phyloP scores from a whole-genome alignment of 2,113 vertebrate species.

The Arenaria interpres region DNA sequence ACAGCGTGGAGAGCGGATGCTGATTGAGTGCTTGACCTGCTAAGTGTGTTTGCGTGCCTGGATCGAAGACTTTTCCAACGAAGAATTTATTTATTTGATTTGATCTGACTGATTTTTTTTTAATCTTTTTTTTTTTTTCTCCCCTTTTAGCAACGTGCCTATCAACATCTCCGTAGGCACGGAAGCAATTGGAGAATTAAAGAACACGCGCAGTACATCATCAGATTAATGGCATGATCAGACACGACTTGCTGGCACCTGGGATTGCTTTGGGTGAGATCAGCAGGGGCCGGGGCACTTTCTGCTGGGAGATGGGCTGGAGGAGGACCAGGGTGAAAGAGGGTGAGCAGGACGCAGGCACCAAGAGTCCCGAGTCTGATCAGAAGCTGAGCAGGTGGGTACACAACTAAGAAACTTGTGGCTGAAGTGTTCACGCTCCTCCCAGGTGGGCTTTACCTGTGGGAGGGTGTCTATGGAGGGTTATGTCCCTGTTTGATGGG shows the following conservation, averaged over 20 bases:
- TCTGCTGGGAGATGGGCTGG: not conserved
- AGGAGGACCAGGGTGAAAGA: not conserved
- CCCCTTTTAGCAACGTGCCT: not conserved
- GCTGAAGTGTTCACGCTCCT: not conserved
- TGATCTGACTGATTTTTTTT: not conserved
- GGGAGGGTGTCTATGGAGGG: rapidly evolving
- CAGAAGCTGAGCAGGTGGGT: not conserved
- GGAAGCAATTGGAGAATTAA: not conserved
- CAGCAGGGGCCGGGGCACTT: not conserved
- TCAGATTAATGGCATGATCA: not conserved
- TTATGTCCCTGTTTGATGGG: not conserved
- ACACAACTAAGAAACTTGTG: not conserved
- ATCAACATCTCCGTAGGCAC: not conserved
- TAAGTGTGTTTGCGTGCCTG: not conserved
- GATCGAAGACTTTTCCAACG: not conserved
- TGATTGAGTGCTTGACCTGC: not conserved
- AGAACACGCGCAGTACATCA: not conserved
- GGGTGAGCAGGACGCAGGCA: not conserved
- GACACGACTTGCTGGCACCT: not conserved
- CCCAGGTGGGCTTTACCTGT: not conserved
- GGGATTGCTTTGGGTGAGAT: not conserved
- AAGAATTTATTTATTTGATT: not conserved
- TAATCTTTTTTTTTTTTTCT: not conserved
- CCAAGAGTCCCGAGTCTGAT: not conserved
- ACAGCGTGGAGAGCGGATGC: not conserved